Base-by-base conservation (phyloP, 2,113 vertebrate species). In the Ondatra zibethicus region DNA sequence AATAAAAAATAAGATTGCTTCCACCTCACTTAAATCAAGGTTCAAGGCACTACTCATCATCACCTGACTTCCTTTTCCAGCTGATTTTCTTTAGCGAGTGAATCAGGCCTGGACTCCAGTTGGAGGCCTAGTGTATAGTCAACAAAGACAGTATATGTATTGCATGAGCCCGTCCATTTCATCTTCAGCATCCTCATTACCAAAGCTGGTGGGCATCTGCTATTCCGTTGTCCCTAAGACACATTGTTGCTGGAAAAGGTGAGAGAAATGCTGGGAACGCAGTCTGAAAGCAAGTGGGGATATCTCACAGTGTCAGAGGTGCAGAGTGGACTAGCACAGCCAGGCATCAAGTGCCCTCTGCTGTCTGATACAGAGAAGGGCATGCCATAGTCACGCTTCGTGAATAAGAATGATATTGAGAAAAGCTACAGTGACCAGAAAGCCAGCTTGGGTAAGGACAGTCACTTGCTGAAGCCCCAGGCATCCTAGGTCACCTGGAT, bases 301-400 rank as follows among this genome's bases (percentile, higher is more conserved):
- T 9, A 1, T 50, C 78, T 72, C 66, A 45, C 90, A 88, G 19
- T 47, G 70, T 75, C 61, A 29, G 78, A 14, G 0, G 8, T 10
- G 58, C 8, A 73, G 75, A 33, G 61, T 90, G 80, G 68, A 39
- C 16, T 17, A 39, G 61, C 80, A 96, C 90, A 94, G 76, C 84
- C 95, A 6, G 70, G 93, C 70, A 14, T 29, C 86, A 96, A 50
- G 95, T 94, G 96, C 97, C 97, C 97, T 88, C 97, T 98, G 97
- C 97, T 97, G 97, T 21, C 97, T 39, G 42, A 65, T 2, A 42
- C 29, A 12, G 72, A 87, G 91, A 97, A 96, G 81, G 91, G 17
- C 96, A 81, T 27, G 3, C 45, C 3, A 39, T 68, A 36, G 29
- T 21, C 52, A 36, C 2, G 10, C 68, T n/a, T 50, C 5, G 0